These are phyloP conservation scores for Macheiramphus alcinus DNA, from an alignment of 2,113 vertebrate species.

Conservation along the genomic window DNA sequence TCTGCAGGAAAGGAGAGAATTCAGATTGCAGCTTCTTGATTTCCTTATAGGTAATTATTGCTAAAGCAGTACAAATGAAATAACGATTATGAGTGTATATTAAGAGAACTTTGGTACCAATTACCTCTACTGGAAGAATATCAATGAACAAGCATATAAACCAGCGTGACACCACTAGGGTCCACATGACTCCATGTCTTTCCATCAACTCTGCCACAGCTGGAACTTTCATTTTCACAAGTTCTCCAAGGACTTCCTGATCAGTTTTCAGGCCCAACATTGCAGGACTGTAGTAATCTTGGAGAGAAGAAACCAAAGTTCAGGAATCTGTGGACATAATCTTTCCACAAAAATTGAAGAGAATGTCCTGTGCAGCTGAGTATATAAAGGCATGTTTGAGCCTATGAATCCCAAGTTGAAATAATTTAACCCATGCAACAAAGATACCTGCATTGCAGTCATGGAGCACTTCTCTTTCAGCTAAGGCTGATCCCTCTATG, in stretches of 20 bases:
- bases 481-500: not conserved
- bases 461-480: not conserved
- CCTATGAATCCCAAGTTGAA: not conserved
- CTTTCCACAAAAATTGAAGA: not conserved
- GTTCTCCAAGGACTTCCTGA: slow-evolving; percentile 90
- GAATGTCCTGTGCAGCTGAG: not conserved
- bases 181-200: slow-evolving; percentile 86
- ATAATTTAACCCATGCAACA: not conserved
- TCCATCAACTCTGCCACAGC: slow-evolving; percentile 87
- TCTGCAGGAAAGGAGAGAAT: slow-evolving; percentile 70
- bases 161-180: slow-evolving; percentile 90
- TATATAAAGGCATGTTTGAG: not conserved
- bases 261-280: slow-evolving; percentile 93
- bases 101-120: not conserved
- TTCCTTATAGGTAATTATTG: not conserved
- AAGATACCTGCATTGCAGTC: not conserved
- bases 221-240: slow-evolving; percentile 88
- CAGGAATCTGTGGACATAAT: not conserved
- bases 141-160: slow-evolving; percentile 96
- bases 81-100: not conserved
- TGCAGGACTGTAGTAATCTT: slow-evolving; percentile 88
- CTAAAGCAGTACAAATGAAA: not conserved
- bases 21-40: not conserved
- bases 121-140: slow-evolving; percentile 92
- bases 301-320: not conserved